Evolutionary conservation across 2,113 vertebrate genomes (phyloP).

Genomic region (Apodemus speciosus): DNA sequence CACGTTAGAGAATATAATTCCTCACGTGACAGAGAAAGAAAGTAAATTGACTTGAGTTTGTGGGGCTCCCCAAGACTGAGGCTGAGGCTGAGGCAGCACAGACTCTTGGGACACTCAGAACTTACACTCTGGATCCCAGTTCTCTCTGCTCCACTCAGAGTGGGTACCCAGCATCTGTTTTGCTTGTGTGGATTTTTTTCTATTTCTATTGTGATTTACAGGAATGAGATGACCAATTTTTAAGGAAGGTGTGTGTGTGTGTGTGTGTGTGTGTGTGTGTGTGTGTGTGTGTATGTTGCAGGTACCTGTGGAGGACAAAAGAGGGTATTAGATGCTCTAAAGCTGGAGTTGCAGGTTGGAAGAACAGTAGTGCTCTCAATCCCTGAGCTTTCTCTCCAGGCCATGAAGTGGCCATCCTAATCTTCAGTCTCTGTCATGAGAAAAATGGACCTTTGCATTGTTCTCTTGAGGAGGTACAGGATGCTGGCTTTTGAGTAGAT

Average conservation of each 20-base stretch:
- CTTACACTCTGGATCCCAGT: accelerated
- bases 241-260: neutral
- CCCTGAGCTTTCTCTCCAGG: neutral
- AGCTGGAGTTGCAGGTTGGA: neutral
- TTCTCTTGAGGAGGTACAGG: neutral
- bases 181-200: neutral
- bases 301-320: neutral
- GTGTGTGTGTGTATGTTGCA: neutral
- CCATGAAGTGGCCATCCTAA: neutral
- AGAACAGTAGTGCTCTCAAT: neutral
- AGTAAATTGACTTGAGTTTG: neutral
- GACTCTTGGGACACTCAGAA: neutral
- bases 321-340: neutral
- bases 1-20: neutral
- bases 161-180: neutral
- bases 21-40: neutral
- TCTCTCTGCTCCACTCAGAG: neutral
- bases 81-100: neutral
- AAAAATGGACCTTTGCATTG: neutral
- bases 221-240: neutral
- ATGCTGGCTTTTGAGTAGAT: neutral
- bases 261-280: neutral
- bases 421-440: neutral
- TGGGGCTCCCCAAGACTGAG: neutral
- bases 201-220: neutral